Evolutionary conservation across 53 echinoderm and acorn worm species (phyloP), one percentile per base, ranked within the genome.

Genomic region (Crossaster papposus): DNA sequence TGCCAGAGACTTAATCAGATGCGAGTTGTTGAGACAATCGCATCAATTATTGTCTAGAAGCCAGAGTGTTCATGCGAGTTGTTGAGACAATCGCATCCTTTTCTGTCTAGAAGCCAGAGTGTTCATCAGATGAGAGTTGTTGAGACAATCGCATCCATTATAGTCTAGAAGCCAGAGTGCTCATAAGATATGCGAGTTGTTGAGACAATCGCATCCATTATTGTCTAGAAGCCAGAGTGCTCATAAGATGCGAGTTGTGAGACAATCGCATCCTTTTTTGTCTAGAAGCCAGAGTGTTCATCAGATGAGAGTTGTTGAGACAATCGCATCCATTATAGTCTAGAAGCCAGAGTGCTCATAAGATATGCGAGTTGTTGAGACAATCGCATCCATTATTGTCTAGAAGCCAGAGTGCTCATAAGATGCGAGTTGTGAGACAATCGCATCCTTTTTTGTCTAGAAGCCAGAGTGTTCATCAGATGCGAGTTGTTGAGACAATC

Each of bases 391-490:
- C 24, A 24, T 68, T 68, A 26, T 7, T 53, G 18, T 30, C 44
- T 77, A 94, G 78, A 90, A 92, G 53, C 95, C 91, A 14, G 93
- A 93, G 63, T 94, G n/a, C n/a, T n/a, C n/a, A n/a, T n/a, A n/a
- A n/a, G n/a, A n/a, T n/a, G n/a, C n/a, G n/a, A n/a, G n/a, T n/a
- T n/a, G n/a, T n/a, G n/a, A n/a, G n/a, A n/a, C n/a, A n/a, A n/a
- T n/a, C n/a, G n/a, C n/a, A n/a, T n/a, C n/a, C n/a, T n/a, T n/a
- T n/a, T n/a, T n/a, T n/a, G n/a, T n/a, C n/a, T n/a, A n/a, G n/a
- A n/a, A n/a, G n/a, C n/a, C n/a, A n/a, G n/a, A n/a, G n/a, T n/a
- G 94, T 15, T 94, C 95, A 71, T 95, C 95, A 6, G 95, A 95
- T 0, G 82, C 82, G 0, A 92, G 94, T 68, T 87, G 92, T 28